phyloP scores from a whole-genome alignment of 2,888 invertebrate species.

The Heliconius ethilla region DNA sequence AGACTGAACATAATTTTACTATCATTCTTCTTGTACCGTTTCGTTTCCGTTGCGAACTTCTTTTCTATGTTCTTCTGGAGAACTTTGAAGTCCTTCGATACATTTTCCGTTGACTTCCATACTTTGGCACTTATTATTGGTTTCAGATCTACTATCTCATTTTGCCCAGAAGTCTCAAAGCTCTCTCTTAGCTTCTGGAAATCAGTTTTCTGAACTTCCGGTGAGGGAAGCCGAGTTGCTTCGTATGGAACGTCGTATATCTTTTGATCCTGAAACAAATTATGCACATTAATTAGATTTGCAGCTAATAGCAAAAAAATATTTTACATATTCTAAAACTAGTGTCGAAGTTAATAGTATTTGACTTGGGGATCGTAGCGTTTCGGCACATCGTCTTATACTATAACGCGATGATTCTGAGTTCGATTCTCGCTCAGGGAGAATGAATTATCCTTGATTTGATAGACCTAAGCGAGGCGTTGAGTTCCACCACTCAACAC shows the following conservation, averaged over 20 bases:
- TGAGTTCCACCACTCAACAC: background rate
- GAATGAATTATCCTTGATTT: background rate
- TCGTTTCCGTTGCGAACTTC: slow-evolving; percentile 60
- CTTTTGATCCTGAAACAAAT: slow-evolving; percentile 62
- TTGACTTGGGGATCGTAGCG: no score
- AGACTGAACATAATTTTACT: slow-evolving; percentile 51
- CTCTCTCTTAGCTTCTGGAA: slow-evolving; percentile 65
- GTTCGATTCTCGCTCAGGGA: no score
- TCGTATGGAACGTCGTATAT: slow-evolving; percentile 73
- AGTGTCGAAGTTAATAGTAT: no score
- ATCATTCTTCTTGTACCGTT: slow-evolving; percentile 52
- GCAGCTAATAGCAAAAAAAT: background rate
- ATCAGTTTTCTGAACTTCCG: slow-evolving; percentile 55
- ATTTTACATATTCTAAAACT: background rate
- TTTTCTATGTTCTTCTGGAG: slow-evolving; percentile 51
- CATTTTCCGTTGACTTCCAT: slow-evolving; percentile 55
- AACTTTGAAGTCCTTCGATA: slow-evolving; percentile 48
- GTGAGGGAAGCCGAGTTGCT: slow-evolving; percentile 51
- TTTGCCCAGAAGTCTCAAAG: slow-evolving; percentile 59
- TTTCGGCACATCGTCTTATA: no score
- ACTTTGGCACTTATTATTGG: slow-evolving; percentile 55
- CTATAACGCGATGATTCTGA: no score
- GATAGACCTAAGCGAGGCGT: background rate
- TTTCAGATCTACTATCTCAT: slow-evolving; percentile 47
- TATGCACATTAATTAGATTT: background rate